Evolutionary conservation across 2,888 invertebrate species (phyloP).

Genomic region (Cataglyphis altisquamis): DNA sequence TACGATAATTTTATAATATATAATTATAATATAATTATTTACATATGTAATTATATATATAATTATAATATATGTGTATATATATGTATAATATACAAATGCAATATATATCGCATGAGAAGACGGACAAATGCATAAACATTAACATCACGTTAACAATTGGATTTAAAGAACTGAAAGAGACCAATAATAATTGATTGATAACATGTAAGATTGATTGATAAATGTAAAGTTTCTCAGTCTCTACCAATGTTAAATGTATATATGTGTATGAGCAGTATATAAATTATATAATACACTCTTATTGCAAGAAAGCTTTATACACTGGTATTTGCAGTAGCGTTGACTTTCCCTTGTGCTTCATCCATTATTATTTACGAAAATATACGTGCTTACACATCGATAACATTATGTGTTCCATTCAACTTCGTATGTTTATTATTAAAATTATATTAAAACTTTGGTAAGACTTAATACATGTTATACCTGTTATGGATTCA

Average conservation of each 20-base stretch:
- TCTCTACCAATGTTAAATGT: constrained; percentile 39
- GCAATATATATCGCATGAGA: constrained; percentile 15
- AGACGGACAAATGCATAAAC: constrained; percentile 32
- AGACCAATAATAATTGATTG: constrained; percentile 27
- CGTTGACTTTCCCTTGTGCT: background rate
- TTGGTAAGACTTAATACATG: constrained; percentile 34
- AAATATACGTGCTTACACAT: constrained; percentile 36
- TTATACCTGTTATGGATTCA: background rate
- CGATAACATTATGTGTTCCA: background rate
- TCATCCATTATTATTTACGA: background rate
- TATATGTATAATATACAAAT: constrained; percentile 30
- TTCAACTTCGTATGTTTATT: background rate
- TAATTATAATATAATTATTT: constrained; percentile 15
- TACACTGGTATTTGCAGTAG: constrained; percentile 15
- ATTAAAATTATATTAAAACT: constrained; percentile 37
- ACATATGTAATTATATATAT: background rate
- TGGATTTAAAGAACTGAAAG: background rate
- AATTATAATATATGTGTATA: constrained; percentile 18
- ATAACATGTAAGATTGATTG: constrained; percentile 15
- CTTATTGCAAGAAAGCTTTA: constrained; percentile 35
- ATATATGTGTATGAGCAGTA: constrained; percentile 12
- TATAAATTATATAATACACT: constrained; percentile 31
- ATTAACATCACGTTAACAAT: constrained; percentile 11
- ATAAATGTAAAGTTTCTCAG: constrained; percentile 42
- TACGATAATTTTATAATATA: constrained; percentile 17